These are phyloP conservation scores for Delia radicum DNA, from an alignment of 1,140 invertebrate species.

Conservation along the genomic window DNA sequence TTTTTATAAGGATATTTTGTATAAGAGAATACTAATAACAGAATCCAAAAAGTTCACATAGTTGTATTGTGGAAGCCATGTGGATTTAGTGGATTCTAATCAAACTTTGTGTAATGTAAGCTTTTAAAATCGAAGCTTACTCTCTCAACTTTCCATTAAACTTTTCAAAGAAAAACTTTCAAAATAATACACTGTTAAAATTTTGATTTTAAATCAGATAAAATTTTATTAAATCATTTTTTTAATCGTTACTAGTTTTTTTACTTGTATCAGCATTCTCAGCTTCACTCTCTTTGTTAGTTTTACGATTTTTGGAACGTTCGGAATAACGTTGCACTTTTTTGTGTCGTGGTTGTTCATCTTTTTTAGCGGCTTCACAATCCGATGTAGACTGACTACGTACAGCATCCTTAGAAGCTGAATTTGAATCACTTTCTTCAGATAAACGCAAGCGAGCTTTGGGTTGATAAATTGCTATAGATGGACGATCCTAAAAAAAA, in stretches of 20 bases:
- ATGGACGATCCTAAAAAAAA: conserved; percentile 50
- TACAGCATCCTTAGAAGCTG: conserved; percentile 5
- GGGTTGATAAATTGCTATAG: conserved; percentile 52
- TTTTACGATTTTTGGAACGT: conserved; percentile 15
- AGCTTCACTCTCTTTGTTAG: background rate
- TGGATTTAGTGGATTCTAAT: too few relatives aligned
- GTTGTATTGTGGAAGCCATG: too few relatives aligned
- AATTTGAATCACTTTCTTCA: conserved; percentile 35
- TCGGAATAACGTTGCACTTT: conserved; percentile 30
- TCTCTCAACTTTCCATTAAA: too few relatives aligned
- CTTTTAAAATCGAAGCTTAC: too few relatives aligned
- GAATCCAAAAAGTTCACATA: too few relatives aligned
- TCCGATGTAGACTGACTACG: conserved; percentile 26
- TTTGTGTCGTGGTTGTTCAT: conserved; percentile 19
- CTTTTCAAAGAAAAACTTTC: too few relatives aligned
- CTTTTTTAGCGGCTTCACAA: conserved; percentile 27
- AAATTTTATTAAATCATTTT: too few relatives aligned
- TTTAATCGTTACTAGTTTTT: background rate
- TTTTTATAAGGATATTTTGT: too few relatives aligned
- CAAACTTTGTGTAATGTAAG: too few relatives aligned
- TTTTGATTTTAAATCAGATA: too few relatives aligned
- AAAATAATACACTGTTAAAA: too few relatives aligned
- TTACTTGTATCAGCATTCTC: background rate
- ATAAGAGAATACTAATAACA: too few relatives aligned
- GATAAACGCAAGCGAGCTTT: conserved; percentile 37